A percentile compares a stretch with the other conserved stretches of the same genome.
phyloP scores from a whole-genome alignment of 2,888 invertebrate species.

The Xanthorhoe designata region DNA sequence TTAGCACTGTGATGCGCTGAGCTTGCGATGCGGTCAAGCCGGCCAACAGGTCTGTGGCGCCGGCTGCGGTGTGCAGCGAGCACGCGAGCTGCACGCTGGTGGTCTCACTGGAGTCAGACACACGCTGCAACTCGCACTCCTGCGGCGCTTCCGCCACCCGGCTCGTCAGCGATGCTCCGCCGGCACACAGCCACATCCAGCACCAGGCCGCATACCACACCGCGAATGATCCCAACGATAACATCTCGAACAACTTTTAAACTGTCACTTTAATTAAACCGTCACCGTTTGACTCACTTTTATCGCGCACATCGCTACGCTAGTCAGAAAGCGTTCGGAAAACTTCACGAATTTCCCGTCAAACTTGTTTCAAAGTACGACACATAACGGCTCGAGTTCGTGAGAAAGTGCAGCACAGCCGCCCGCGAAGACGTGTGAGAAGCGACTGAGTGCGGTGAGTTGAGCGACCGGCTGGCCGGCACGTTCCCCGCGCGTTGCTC shows the following conservation, averaged over 20 bases:
- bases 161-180: conserved; percentile 79
- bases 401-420: conserved; percentile 56
- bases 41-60: conserved; percentile 87
- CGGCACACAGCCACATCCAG: conserved; percentile 70
- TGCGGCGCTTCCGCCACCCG: conserved; percentile 88
- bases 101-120: conserved; percentile 83
- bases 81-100: conserved; percentile 87
- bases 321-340: conserved; percentile 77
- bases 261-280: conserved; percentile 80
- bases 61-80: conserved; percentile 88
- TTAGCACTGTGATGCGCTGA: conserved; percentile 88
- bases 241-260: conserved; percentile 79
- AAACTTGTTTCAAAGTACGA: conserved; percentile 84
- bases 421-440: conserved; percentile 64
- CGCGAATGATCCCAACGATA: conserved; percentile 77
- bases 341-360: conserved; percentile 84
- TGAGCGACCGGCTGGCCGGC: conserved; percentile 76
- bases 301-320: conserved; percentile 79
- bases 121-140: conserved; percentile 90
- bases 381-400: conserved; percentile 77
- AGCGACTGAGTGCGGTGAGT: conserved; percentile 75
- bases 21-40: conserved; percentile 87
- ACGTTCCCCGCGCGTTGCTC: conserved; percentile 79
- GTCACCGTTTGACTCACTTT: conserved; percentile 73
- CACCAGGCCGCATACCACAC: conserved; percentile 74